Base-by-base conservation (phyloP, 2,888 invertebrate species). In the Crioceris asparagi region DNA sequence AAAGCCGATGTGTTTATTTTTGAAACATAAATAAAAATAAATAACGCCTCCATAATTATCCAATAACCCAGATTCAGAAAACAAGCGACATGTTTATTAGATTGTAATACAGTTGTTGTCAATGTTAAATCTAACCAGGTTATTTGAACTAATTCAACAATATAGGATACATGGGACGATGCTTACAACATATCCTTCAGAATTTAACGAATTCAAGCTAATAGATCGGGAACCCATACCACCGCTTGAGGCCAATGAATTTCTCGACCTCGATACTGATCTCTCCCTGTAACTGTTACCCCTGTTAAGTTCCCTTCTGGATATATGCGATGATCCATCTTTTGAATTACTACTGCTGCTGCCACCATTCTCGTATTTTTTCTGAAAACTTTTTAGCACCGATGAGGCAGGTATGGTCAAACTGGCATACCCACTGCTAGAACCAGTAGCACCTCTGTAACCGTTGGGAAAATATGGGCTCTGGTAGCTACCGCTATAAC, bases 181-280 rank as follows among this genome's bases (percentile, higher is more conserved):
- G 36, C 51, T 52, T 83, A 87, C 87, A 71, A 75, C 76, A 58
- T 87, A 87, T 69, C 86, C 86, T 67, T 86, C 86, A 41, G 86
- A 86, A 52, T 80, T 76, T 44, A 80, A 68, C 10, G 80, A 80
- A 32, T 73, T 77, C 48, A 79, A 71, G 61, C 80, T 80, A 40
- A 76, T 61, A 3, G 78, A 77, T 36, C 77, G 47, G 61, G 69
- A 56, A 51, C 69, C 57, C 70, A 65, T 58, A 3, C 14, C 4
- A 19, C 60, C 57, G 32, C 48, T 51, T 30, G 51, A 50, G 23
- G 51, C 49, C 36, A 56, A 40, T 1, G 60, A 55, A 41, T 50
- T 55, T 33, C 58, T 56, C 8, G 27, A 27, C 33, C 63, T 55
- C 15, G 64, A 61, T 38, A 57, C 40, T 10, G 64, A 64, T 34